Percentiles rank a stretch among this genome's conserved stretches.
Evolutionary conservation across 1,140 invertebrate species (phyloP).

Genomic region (Pogonomyrmex californicus): DNA sequence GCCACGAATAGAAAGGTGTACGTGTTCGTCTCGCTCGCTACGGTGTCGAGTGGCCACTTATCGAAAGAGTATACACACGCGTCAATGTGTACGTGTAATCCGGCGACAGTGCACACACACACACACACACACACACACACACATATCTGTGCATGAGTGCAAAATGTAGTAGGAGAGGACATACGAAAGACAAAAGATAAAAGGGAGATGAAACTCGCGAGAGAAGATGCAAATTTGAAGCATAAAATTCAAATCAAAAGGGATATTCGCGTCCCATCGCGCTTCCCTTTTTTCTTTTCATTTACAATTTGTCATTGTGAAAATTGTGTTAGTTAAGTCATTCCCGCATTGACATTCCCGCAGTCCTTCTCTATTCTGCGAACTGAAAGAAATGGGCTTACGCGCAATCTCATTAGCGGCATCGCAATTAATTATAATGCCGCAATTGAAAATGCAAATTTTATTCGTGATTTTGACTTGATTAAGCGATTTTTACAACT

Average conservation of each 20-base stretch:
- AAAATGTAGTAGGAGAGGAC: not conserved
- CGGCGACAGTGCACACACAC: not conserved
- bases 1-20: constrained; percentile 81
- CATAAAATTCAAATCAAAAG: not conserved
- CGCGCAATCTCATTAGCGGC: constrained; percentile 54
- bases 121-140: no score
- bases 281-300: not conserved
- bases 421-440: constrained; percentile 34
- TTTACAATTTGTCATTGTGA: not conserved
- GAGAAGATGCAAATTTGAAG: not conserved
- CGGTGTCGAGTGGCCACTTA: constrained; percentile 78
- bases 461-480: not conserved
- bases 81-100: constrained; percentile 73
- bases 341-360: not conserved
- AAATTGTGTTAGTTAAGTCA: not conserved
- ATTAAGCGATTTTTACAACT: not conserved
- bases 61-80: constrained; percentile 78
- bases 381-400: not conserved
- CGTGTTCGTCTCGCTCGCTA: constrained; percentile 70
- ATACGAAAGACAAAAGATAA: not conserved
- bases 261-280: not conserved
- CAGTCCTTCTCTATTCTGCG: constrained; percentile 4
- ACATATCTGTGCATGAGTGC: not conserved
- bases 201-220: not conserved
- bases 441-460: not conserved